Base-by-base conservation (phyloP, 2,797 vertebrate genomes). In the Enteromius radiatus region DNA sequence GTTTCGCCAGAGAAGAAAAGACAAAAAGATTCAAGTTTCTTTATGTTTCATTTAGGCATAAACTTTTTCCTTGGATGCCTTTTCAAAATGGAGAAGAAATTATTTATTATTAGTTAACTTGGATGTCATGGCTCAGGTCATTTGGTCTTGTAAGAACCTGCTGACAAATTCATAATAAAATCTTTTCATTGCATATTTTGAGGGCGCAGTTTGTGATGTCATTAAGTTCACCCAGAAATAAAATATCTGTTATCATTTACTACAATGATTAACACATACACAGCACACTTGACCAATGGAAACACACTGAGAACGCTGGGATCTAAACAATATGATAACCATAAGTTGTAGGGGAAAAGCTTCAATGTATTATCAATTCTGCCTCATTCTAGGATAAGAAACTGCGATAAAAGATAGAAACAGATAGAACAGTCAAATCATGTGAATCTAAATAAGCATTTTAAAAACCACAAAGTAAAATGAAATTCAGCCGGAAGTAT, bases 1-100 rank as follows among this genome's bases (percentile, higher is more conserved):
- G 89, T 23, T 56, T 0, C 67, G 71, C 49, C 56, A 76, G 19
- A 74, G 17, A 77, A n/a, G 54, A 47, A 80, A 54, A 73, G 21
- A 77, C 33, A 38, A 21, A 63, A 0, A 70, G 4, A 76, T 54
- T 78, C 0, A 36, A 19, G 28, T 7, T 31, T 17, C n/a, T 21
- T 59, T 56, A 56, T 12, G 23, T 47, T 49, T 61, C 0, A 63
- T 43, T 63, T 28, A 77, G 31, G 10, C 14, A 70, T n/a, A 3
- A 45, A 28, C 17, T 5, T 70, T 56, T 15, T 12, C 45, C 31
- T 21, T 3, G 41, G 31, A 19, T 41, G 31, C 38, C 19, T 38
- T 49, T 36, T 19, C 0, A 52, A 49, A 68, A 78, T 15, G n/a
- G 9, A 17, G 19, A 77, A 49, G 5, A 1, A 31, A 38, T 56